A percentile compares a stretch with the other conserved stretches of the same genome.
phyloP scores from a whole-genome alignment of 2,797 vertebrate species.

The Ctenopoma kingsleyae region DNA sequence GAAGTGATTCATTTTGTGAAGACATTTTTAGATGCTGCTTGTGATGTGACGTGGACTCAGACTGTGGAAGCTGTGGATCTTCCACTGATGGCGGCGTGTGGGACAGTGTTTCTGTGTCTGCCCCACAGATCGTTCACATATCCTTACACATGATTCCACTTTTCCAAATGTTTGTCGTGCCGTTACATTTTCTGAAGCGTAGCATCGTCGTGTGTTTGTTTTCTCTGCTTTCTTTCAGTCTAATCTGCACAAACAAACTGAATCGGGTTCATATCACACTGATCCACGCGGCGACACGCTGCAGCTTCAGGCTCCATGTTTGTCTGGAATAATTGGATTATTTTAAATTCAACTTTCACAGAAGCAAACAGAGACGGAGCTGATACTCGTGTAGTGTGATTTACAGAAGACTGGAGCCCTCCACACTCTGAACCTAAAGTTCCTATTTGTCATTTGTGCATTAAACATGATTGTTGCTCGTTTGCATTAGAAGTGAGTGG shows the following conservation, averaged over 20 bases:
- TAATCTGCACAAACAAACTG: constrained; percentile 28
- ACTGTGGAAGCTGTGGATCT: no score
- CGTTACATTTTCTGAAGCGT: not conserved
- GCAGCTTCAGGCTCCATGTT: constrained; percentile 17
- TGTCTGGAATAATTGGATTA: constrained; percentile 39
- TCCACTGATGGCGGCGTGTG: no score
- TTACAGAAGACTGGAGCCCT: not conserved
- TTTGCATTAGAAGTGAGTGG: no score
- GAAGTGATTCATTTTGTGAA: no score
- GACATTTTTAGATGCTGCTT: no score
- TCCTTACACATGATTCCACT: no score
- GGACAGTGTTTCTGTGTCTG: no score
- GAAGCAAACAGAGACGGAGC: not conserved
- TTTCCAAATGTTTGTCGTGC: not conserved
- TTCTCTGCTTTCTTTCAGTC: constrained; percentile 5
- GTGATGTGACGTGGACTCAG: no score
- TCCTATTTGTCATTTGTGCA: no score
- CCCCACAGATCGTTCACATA: no score
- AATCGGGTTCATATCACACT: constrained; percentile 12
- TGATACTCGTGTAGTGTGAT: not conserved
- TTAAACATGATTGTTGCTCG: no score
- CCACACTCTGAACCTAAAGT: no score
- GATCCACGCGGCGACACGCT: not conserved
- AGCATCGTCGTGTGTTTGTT: not conserved
- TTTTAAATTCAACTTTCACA: constrained; percentile 33